Percentiles rank a stretch among this genome's conserved stretches.
These are phyloP conservation scores for Brachypteracias leptosomus DNA, from an alignment of 2,113 vertebrate genomes.

Conservation along the genomic window DNA sequence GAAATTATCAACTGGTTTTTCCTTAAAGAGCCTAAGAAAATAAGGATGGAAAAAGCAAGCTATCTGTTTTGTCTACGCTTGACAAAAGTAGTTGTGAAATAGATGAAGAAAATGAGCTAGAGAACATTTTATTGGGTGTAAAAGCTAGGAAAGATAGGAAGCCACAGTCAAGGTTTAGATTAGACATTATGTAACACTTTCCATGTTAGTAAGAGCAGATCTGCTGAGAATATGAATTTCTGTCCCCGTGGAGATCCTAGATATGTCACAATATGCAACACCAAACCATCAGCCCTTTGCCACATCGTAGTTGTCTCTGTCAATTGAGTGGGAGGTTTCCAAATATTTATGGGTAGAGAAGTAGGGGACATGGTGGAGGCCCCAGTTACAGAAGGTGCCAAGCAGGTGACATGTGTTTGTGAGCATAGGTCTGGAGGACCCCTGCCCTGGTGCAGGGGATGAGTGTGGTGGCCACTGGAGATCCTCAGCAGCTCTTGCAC, in stretches of 20 bases:
- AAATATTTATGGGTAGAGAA: fast-evolving
- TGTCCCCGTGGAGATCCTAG: fast-evolving
- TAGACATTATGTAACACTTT: not conserved
- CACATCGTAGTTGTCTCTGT: not conserved
- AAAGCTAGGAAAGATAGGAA: not conserved
- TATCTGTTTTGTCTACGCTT: not conserved
- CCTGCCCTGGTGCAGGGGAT: fast-evolving
- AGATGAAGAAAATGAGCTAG: not conserved
- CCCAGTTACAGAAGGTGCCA: not conserved
- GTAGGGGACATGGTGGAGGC: not conserved
- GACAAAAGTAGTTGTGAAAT: not conserved
- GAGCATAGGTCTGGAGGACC: not conserved
- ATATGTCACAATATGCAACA: fast-evolving
- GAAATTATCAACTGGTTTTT: not conserved
- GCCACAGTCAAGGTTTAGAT: not conserved
- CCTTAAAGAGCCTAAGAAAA: not conserved
- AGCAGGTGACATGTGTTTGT: fast-evolving
- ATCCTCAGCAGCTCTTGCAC: fast-evolving
- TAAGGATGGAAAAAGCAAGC: not conserved
- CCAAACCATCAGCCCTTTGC: not conserved
- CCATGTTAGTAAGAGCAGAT: not conserved
- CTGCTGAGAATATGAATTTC: fast-evolving
- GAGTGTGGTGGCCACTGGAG: fast-evolving
- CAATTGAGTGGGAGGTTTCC: not conserved
- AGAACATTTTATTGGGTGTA: not conserved